Conservation (phyloP, 2,113 vertebrate species). For the Balaenoptera acutorostrata region DNA sequence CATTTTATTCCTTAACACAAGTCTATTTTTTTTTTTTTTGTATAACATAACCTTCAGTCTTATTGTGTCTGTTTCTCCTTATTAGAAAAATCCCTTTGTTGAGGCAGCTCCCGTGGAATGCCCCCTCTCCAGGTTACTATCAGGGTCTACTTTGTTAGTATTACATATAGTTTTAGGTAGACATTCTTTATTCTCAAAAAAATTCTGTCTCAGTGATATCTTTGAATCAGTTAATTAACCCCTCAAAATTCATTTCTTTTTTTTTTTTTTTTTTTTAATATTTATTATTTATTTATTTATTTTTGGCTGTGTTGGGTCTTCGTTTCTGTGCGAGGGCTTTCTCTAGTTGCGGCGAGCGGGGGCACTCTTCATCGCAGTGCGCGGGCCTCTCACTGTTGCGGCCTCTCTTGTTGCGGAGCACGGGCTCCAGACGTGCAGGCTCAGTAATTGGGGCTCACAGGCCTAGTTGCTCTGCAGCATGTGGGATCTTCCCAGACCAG, state of each 20-base stretch:
- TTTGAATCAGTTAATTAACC: not conserved
- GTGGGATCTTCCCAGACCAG: too few species aligned
- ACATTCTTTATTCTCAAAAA: constrained; percentile 10
- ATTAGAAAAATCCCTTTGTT: not conserved
- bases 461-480: too few species aligned
- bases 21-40: not conserved
- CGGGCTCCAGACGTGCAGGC: too few species aligned
- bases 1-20: not conserved
- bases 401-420: too few species aligned
- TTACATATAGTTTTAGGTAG: not conserved
- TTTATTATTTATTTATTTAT: too few species aligned
- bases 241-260: not conserved
- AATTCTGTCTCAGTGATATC: not conserved
- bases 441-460: too few species aligned
- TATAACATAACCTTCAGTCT: not conserved
- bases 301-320: too few species aligned
- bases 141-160: not conserved
- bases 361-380: too few species aligned
- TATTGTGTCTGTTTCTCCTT: not conserved
- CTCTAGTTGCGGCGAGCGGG: too few species aligned
- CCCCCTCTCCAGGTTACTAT: not conserved
- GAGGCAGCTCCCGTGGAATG: not conserved
- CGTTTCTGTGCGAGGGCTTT: too few species aligned
- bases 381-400: too few species aligned
- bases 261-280: too few species aligned